A percentile compares a stretch with the other conserved stretches of the same genome.
These are phyloP conservation scores for Ophiothrix spiculata DNA, from an alignment of 35 echinoderm and acorn worm genomes.

Conservation along the genomic window DNA sequence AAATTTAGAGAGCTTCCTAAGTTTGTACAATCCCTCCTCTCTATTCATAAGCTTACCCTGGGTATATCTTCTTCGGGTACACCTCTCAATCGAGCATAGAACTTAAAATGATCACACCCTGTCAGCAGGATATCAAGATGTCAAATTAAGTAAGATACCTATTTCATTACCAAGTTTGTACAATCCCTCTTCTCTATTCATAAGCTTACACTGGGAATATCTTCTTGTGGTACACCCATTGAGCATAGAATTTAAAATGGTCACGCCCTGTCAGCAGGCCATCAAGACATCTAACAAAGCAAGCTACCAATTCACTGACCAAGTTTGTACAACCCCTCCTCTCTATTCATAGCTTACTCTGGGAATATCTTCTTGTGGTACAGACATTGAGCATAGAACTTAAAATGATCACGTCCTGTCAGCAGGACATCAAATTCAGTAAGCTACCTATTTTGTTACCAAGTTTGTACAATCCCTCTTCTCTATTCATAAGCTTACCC, in stretches of 20 bases:
- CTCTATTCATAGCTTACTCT: conserved; percentile 49
- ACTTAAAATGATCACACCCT: conserved; percentile 83
- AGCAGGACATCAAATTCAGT: conserved; percentile 74
- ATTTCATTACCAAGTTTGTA: no score
- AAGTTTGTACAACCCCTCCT: no score
- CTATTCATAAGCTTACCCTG: conserved; percentile 47
- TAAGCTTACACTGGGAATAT: conserved; percentile 62
- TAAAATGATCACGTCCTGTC: conserved; percentile 80
- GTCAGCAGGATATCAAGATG: conserved; percentile 78
- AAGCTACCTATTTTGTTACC: no score
- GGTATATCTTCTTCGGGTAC: conserved; percentile 61
- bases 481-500: conserved; percentile 40
- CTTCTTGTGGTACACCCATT: conserved; percentile 68
- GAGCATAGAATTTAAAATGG: conserved; percentile 76
- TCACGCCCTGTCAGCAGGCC: conserved; percentile 81
- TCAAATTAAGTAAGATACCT: conserved; percentile 75
- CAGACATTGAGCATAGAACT: conserved; percentile 83
- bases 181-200: no score
- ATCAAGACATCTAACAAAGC: conserved; percentile 76
- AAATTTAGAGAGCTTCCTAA: conserved; percentile 65
- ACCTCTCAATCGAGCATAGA: conserved; percentile 86
- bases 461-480: no score
- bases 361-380: conserved; percentile 59
- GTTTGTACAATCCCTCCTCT: no score
- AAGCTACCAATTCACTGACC: no score